phyloP scores from a whole-genome alignment of 2,113 vertebrate species.

The Pithys albifrons region DNA sequence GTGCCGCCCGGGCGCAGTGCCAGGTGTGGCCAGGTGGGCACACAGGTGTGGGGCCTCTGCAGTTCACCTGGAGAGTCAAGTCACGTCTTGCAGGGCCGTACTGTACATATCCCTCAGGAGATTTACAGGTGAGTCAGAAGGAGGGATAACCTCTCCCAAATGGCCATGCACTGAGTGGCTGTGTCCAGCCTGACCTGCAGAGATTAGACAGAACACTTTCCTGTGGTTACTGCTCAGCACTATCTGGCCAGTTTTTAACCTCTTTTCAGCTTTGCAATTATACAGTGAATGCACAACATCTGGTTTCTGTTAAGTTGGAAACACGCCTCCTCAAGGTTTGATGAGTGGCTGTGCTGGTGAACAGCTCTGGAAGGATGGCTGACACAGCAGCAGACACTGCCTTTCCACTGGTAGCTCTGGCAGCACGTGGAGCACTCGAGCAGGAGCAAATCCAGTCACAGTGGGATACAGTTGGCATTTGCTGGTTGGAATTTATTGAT shows the following conservation, averaged over 20 bases:
- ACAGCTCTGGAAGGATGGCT: not conserved
- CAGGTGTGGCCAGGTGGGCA: not conserved
- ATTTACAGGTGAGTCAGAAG: not conserved
- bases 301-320: not conserved
- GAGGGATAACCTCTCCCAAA: not conserved
- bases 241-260: not conserved
- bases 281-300: not conserved
- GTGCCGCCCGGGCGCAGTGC: fast-evolving
- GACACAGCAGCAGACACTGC: not conserved
- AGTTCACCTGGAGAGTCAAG: not conserved
- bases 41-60: not conserved
- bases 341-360: not conserved
- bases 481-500: not conserved
- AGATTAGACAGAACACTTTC: not conserved
- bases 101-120: not conserved
- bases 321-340: not conserved
- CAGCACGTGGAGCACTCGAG: not conserved
- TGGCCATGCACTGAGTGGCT: not conserved
- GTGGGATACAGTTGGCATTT: not conserved
- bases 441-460: not conserved
- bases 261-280: not conserved
- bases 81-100: fast-evolving
- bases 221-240: not conserved
- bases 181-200: not conserved
- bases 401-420: not conserved